phyloP scores from a whole-genome alignment of 2,113 vertebrate genomes.

The Myrmecophaga tridactyla region DNA sequence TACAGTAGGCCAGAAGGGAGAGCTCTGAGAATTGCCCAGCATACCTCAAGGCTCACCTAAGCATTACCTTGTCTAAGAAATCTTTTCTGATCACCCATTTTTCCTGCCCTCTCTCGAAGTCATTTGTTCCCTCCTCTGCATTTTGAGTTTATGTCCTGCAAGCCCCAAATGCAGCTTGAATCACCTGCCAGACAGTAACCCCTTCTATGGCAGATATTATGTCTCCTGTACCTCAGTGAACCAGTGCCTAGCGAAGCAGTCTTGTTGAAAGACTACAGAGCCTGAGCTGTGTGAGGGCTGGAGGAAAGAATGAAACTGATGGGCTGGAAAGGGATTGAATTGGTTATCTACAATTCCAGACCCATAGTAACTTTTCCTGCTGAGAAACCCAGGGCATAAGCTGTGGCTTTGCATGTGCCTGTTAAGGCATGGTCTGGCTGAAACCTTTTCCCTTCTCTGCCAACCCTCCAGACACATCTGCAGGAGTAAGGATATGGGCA shows the following conservation, averaged over 20 bases:
- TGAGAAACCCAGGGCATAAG: not conserved
- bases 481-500: not conserved
- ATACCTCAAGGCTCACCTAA: not conserved
- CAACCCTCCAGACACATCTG: not conserved
- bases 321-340: not conserved
- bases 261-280: not conserved
- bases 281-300: not conserved
- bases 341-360: not conserved
- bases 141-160: conserved; percentile 3
- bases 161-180: not conserved
- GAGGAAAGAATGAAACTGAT: not conserved
- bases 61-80: not conserved
- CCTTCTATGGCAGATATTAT: not conserved
- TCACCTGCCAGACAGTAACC: not conserved
- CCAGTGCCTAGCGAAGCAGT: not conserved
- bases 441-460: not conserved
- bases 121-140: not conserved
- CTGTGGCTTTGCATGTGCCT: not conserved
- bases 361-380: not conserved
- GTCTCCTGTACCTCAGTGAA: not conserved
- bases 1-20: not conserved
- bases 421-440: not conserved
- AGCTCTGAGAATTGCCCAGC: not conserved
- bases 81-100: not conserved
- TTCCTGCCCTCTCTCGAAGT: not conserved